phyloP scores from a whole-genome alignment of 2,888 invertebrate species.

The Schizaphis graminum region DNA sequence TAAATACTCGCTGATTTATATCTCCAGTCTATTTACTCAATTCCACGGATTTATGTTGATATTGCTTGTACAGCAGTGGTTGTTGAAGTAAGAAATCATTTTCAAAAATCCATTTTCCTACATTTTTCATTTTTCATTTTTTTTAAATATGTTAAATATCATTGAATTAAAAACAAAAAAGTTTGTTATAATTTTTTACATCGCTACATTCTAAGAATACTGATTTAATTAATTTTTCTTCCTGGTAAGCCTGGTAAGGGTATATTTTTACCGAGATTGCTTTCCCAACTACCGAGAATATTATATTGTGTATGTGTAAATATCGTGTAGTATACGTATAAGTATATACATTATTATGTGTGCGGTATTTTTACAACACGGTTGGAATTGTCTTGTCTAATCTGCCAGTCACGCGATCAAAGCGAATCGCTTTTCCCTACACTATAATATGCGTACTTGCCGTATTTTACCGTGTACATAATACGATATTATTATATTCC shows the following conservation, averaged over 20 bases:
- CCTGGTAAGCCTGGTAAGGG: neutral
- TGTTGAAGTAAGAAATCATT: neutral
- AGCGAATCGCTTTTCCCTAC: neutral
- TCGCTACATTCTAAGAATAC: neutral
- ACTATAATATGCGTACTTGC: neutral
- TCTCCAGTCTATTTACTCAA: neutral
- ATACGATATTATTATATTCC: neutral
- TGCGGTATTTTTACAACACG: neutral
- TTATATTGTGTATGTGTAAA: neutral
- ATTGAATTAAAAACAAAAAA: neutral
- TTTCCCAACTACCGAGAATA: neutral
- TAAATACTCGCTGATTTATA: neutral
- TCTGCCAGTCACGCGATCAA: conserved; percentile 9
- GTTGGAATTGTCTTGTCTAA: neutral
- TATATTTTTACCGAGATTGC: neutral
- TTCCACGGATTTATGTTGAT: neutral
- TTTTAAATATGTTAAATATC: neutral
- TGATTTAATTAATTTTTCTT: neutral
- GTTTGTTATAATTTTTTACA: neutral
- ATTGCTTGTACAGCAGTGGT: neutral
- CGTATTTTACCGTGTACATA: neutral
- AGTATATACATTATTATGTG: neutral
- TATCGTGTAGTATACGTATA: neutral
- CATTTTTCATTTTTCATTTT: neutral
- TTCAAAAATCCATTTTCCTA: neutral